A percentile compares a stretch with the other conserved stretches of the same genome.
These are phyloP conservation scores for Nomada fucata DNA, from an alignment of 2,888 invertebrate genomes.

Conservation along the genomic window DNA sequence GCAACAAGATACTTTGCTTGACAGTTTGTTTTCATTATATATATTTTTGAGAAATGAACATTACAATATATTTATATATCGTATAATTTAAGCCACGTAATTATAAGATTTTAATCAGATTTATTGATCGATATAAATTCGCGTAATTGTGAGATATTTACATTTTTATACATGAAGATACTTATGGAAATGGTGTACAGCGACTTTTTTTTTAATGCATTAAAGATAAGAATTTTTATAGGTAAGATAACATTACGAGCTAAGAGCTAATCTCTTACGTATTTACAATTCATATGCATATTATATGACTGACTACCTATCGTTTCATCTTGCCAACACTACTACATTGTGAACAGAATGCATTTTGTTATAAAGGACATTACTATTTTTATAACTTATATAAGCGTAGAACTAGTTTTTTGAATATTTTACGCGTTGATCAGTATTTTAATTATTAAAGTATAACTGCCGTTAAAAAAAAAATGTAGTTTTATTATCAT, in stretches of 20 bases:
- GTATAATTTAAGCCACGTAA: background rate
- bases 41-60: conserved; percentile 1
- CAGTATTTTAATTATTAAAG: conserved; percentile 66
- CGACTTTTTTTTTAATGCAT: conserved; percentile 17
- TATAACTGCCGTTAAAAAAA: conserved; percentile 50
- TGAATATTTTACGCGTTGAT: conserved; percentile 58
- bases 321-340: conserved; percentile 48
- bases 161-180: conserved; percentile 54
- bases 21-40: conserved; percentile 38
- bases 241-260: conserved; percentile 10
- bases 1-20: background rate
- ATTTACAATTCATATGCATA: conserved; percentile 21
- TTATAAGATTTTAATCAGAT: conserved; percentile 30
- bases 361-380: conserved; percentile 23
- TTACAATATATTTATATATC: conserved; percentile 24
- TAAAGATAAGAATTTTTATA: conserved; percentile 28
- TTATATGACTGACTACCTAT: conserved; percentile 37
- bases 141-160: conserved; percentile 46
- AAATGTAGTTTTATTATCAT: conserved; percentile 37
- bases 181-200: conserved; percentile 31
- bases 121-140: conserved; percentile 47
- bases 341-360: conserved; percentile 3
- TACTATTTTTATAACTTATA: conserved; percentile 47
- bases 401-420: conserved; percentile 44
- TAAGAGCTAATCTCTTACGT: conserved; percentile 26